Percentiles rank a stretch among this genome's conserved stretches.
Conservation (phyloP, 1,140 invertebrate genomes). For the Achatina immaculata region DNA sequence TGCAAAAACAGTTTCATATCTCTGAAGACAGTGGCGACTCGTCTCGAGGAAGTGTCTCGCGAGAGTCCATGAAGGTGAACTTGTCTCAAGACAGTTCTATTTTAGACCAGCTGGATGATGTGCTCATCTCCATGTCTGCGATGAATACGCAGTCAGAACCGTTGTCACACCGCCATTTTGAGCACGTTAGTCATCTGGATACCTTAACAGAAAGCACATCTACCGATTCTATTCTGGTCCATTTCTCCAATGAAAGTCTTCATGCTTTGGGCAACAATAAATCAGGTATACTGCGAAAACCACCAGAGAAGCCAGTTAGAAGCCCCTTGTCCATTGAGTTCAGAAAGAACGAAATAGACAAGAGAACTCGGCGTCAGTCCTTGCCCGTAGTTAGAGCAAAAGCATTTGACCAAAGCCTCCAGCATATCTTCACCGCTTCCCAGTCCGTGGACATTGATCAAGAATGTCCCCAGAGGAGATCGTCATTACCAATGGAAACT, state of each 20-base stretch:
- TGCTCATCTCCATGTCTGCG: neutral
- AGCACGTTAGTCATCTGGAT: neutral
- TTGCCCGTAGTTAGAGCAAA: neutral
- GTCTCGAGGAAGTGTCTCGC: constrained; percentile 21
- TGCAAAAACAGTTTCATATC: neutral
- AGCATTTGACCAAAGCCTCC: neutral
- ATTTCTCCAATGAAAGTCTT: constrained; percentile 27
- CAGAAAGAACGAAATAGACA: neutral
- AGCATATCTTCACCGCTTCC: neutral
- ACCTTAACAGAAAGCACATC: constrained; percentile 25
- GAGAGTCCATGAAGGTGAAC: constrained; percentile 37
- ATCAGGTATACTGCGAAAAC: neutral
- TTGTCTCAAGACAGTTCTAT: constrained; percentile 29
- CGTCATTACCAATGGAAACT: neutral
- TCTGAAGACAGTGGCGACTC: constrained; percentile 2
- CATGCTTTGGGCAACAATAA: neutral
- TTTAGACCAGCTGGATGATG: constrained; percentile 18
- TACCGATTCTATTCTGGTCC: constrained; percentile 15
- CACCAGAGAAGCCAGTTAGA: neutral
- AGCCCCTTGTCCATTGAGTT: neutral
- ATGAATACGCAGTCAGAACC: neutral
- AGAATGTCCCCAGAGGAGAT: neutral
- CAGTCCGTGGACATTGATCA: constrained; percentile 4
- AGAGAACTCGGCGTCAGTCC: neutral
- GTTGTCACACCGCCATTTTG: neutral